Evolutionary conservation across 2,113 vertebrate species (phyloP).

Genomic region (Zapornia atra): DNA sequence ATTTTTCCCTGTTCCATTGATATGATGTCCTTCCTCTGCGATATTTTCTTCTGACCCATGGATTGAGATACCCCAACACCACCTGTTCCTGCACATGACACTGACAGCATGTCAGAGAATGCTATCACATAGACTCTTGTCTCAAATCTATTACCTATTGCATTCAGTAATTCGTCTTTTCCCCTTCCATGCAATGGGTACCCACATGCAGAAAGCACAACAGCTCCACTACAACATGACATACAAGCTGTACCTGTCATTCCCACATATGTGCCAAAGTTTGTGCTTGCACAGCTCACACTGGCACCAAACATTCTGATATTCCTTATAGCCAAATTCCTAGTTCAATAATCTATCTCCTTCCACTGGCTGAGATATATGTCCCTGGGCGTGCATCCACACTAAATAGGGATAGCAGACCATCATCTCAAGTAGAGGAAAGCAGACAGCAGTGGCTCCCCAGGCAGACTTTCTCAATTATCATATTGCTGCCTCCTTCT

Average conservation of each 20-base stretch:
- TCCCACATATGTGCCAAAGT: background rate
- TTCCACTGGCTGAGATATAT: background rate
- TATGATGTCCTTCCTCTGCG: background rate
- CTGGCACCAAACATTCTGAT: background rate
- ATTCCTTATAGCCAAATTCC: background rate
- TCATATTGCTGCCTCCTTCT: background rate
- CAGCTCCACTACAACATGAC: background rate
- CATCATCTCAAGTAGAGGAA: accelerated
- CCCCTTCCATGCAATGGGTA: accelerated
- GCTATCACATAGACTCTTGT: background rate
- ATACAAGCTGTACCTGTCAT: background rate
- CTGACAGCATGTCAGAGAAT: background rate
- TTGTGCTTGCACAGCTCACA: background rate
- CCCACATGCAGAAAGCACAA: background rate
- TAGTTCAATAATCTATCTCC: background rate
- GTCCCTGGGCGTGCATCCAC: accelerated
- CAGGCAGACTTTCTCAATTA: accelerated
- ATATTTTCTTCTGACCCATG: background rate
- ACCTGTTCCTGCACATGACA: background rate
- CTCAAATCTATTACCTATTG: background rate
- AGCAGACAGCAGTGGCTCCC: background rate
- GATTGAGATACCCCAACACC: background rate
- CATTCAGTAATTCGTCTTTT: background rate
- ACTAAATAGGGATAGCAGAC: too few relatives aligned
- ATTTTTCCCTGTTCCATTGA: background rate